A percentile compares a stretch with the other conserved stretches of the same genome.
These are phyloP conservation scores for Siniperca knerii DNA, from an alignment of 2,113 vertebrate genomes.

Conservation along the genomic window DNA sequence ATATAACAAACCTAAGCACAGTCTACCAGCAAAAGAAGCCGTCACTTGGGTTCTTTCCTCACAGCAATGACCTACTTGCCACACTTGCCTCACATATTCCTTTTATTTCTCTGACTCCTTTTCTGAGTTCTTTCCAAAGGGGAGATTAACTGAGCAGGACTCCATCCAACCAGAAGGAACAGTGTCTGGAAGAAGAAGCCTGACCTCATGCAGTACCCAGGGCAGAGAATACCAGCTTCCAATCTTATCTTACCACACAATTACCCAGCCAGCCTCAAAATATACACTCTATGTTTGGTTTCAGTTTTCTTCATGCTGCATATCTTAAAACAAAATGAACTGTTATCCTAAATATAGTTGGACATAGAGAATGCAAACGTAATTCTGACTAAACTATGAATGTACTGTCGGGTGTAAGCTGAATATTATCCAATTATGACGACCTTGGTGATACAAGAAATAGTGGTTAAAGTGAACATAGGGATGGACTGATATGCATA, in stretches of 20 bases:
- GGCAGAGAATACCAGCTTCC: constrained; percentile 41
- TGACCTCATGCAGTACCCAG: constrained; percentile 56
- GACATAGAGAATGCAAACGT: neutral
- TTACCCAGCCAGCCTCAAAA: constrained; percentile 14
- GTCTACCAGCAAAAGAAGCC: constrained; percentile 8
- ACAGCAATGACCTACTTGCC: constrained; percentile 72
- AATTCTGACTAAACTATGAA: constrained; percentile 14
- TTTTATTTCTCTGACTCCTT: constrained; percentile 54
- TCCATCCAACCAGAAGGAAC: constrained; percentile 72
- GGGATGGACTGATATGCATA: neutral
- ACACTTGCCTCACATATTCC: constrained; percentile 55
- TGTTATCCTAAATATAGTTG: constrained; percentile 14
- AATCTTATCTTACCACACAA: neutral
- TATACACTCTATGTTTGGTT: neutral
- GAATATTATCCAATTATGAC: constrained; percentile 3
- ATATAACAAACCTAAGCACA: constrained; percentile 4
- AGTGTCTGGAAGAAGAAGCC: constrained; percentile 62
- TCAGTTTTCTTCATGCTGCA: constrained; percentile 9
- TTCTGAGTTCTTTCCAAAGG: constrained; percentile 65
- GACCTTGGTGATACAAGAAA: neutral
- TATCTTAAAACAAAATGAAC: neutral
- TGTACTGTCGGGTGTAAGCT: neutral
- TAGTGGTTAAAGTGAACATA: neutral
- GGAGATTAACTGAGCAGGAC: constrained; percentile 47
- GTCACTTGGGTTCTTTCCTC: constrained; percentile 39